These are phyloP conservation scores for Panurus biarmicus DNA, from an alignment of 2,113 vertebrate genomes.

Conservation along the genomic window DNA sequence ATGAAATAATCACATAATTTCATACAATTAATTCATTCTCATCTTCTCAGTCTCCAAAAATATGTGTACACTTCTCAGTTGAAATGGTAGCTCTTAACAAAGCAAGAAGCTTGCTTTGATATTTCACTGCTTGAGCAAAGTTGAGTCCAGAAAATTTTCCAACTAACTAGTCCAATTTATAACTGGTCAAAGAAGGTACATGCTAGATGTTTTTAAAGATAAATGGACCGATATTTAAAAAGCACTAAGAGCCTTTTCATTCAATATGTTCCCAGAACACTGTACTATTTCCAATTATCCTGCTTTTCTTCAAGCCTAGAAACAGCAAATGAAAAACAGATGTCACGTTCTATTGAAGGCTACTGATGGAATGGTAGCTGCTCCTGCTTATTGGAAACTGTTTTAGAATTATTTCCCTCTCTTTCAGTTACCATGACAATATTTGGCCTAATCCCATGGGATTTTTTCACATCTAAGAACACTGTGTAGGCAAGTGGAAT, in stretches of 20 bases:
- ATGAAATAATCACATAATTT: background rate
- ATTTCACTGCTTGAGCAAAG: constrained; percentile 41
- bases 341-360: constrained; percentile 67
- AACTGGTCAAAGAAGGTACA: constrained; percentile 61
- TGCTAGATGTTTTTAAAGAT: constrained; percentile 51
- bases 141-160: constrained; percentile 39
- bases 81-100: background rate
- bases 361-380: constrained; percentile 63
- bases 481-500: constrained; percentile 56
- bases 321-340: constrained; percentile 76
- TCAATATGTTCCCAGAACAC: constrained; percentile 69
- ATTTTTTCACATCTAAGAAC: constrained; percentile 33
- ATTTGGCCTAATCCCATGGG: constrained; percentile 62
- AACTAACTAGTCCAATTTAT: constrained; percentile 36
- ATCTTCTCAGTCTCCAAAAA: background rate
- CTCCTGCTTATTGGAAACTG: constrained; percentile 65
- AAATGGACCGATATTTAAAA: constrained; percentile 61
- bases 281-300: constrained; percentile 69
- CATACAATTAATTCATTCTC: background rate
- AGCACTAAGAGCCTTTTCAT: constrained; percentile 55
- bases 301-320: constrained; percentile 67
- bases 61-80: background rate
- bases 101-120: constrained; percentile 50
- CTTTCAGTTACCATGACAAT: constrained; percentile 71
- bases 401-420: constrained; percentile 62